Base-by-base conservation (phyloP, 2,113 vertebrate genomes). In the Ceyx margarethae region DNA sequence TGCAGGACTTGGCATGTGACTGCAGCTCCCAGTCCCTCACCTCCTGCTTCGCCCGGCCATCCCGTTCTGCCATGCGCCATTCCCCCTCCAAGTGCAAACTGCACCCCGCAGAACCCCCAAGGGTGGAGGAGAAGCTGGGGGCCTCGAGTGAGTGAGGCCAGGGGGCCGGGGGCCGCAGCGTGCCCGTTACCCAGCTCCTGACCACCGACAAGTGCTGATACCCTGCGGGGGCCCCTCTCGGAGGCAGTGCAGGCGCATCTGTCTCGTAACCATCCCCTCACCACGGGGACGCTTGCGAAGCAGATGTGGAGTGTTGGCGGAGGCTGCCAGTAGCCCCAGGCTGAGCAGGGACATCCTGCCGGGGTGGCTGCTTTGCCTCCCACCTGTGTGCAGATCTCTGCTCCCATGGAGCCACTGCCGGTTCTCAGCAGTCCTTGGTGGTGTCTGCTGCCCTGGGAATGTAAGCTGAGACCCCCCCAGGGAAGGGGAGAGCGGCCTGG, bases 1-100 rank as follows among this genome's bases (percentile, higher is more conserved):
- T 81, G 85, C 96, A 99, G 99, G 99, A 99, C 79, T 95, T 93
- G n/a, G 97, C 98, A 14, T 99, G 99, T 94, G 99, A 99, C 96
- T 99, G 99, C 68, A 98, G 97, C 51, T 96, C 97, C 66, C 99
- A 98, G 96, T 98, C 98, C 40, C 97, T 99, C 95, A 97, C 98
- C 64, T 99, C 98, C 91, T 99, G 98, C 95, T 97, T 98, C 12
- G 87, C 97, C 93, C 98, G 99, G 79, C 96, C 98, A 0, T 98
- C 99, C 17, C 98, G 99, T 93, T 97, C 98, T 15, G 61, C 97
- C 8, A 12, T 97, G 46, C 99, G 98, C 86, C 98, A 98, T 85
- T 97, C 97, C 22, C 98, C 97, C 31, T 97, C 98, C 94, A 98
- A 98, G 86, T 99, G 99, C 97, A 98, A 98, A 96, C 98, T 99